A percentile compares a stretch with the other conserved stretches of the same genome.
These are phyloP conservation scores for Eleginops maclovinus DNA, from an alignment of 2,113 vertebrate genomes.

Conservation along the genomic window DNA sequence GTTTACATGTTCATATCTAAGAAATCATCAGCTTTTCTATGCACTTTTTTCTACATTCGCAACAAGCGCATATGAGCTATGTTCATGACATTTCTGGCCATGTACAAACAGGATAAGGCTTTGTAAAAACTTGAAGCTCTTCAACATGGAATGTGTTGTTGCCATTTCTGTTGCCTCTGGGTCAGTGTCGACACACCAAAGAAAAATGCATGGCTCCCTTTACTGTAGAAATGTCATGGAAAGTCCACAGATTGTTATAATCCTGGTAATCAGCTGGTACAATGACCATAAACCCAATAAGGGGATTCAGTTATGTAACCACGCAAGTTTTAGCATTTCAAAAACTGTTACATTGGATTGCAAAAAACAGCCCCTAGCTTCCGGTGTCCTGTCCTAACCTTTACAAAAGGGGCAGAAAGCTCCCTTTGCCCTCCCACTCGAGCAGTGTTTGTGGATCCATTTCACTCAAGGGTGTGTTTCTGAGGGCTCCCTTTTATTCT, in stretches of 20 bases:
- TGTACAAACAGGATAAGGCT: slow-evolving; percentile 54
- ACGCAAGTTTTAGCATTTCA: neutral
- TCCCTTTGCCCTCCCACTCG: slow-evolving; percentile 15
- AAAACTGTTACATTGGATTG: neutral
- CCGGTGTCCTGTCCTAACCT: slow-evolving; percentile 9
- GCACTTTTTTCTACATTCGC: neutral
- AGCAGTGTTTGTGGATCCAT: slow-evolving; percentile 48
- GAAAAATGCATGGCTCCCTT: neutral
- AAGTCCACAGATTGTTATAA: neutral
- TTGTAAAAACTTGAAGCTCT: slow-evolving; percentile 66
- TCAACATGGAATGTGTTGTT: slow-evolving; percentile 66
- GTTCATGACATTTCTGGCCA: neutral
- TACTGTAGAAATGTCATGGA: neutral
- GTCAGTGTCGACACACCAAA: neutral
- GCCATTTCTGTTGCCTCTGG: slow-evolving; percentile 52
- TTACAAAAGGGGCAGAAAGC: neutral
- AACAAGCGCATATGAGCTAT: neutral
- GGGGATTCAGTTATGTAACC: neutral
- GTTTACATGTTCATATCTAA: neutral
- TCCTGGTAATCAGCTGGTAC: neutral
- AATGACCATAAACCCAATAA: neutral
- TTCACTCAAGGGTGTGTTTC: slow-evolving; percentile 43
- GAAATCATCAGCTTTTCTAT: neutral
- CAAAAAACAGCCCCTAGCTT: neutral
- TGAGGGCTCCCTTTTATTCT: slow-evolving; percentile 55